Conservation (phyloP, 2,888 invertebrate species). For the Gibbula magus region DNA sequence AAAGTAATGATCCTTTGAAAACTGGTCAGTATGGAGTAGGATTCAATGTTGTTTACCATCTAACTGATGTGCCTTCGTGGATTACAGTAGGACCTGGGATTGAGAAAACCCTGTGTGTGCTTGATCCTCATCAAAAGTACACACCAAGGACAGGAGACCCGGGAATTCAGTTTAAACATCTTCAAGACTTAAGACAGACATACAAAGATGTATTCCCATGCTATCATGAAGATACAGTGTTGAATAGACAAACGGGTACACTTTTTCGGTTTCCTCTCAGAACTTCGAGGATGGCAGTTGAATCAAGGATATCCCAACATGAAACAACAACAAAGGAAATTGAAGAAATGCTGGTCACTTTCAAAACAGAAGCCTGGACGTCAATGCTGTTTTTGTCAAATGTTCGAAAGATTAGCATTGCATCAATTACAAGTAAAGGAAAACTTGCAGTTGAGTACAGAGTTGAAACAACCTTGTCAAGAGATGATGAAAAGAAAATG, state of each 20-base stretch:
- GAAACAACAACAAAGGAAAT: conserved; percentile 38
- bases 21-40: conserved; percentile 66
- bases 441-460: conserved; percentile 29
- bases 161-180: conserved; percentile 39
- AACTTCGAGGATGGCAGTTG: conserved; percentile 45
- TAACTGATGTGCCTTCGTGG: conserved; percentile 64
- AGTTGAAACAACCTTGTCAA: conserved; percentile 30
- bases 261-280: conserved; percentile 69
- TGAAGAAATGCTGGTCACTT: conserved; percentile 47
- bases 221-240: conserved; percentile 53
- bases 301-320: conserved; percentile 54
- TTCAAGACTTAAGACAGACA: conserved; percentile 31
- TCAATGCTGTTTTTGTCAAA: conserved; percentile 65
- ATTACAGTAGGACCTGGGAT: conserved; percentile 47
- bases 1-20: conserved; percentile 54
- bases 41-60: conserved; percentile 64
- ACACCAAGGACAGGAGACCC: conserved; percentile 50
- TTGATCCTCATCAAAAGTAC: conserved; percentile 67
- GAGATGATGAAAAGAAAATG: conserved; percentile 20
- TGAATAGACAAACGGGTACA: conserved; percentile 51
- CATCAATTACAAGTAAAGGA: conserved; percentile 36
- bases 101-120: conserved; percentile 63
- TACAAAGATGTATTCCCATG: conserved; percentile 55
- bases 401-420: conserved; percentile 51
- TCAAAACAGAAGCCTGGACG: conserved; percentile 56